Evolutionary conservation across 2,888 invertebrate species (phyloP), one percentile per base, ranked within the genome.

Genomic region (Deilephila elpenor): DNA sequence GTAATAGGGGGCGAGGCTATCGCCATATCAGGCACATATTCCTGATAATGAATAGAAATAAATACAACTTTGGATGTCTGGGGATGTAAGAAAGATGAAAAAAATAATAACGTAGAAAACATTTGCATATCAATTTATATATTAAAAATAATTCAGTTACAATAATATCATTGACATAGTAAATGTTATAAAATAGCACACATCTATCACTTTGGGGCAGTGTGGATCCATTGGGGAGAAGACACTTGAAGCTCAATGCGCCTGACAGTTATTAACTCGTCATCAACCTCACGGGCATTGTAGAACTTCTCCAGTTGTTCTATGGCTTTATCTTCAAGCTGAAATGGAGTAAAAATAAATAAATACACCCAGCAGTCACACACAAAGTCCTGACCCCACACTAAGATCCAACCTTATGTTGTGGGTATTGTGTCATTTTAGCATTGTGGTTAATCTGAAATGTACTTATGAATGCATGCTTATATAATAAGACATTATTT

Each of bases 311-410:
- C 94, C 75, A 98, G 89, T 79, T 98, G 97, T 76, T 97, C 96
- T 79, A 98, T 97, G 0, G 98, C 98, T 86, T 96, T 96, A 87
- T 98, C 98, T 93, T 98, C 98, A 79, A 98, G 94, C 97, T 97
- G 91, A 59, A 93, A 90, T 77, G 71, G 73, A 82, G 80, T 74
- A 51, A 34, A 34, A 70, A 56, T 11, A 44, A 19, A 67, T 67
- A 67, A 71, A 51, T 60, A 37, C 34, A 59, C 6, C 17, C n/a
- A 5, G 32, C 32, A 32, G 25, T 25, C 25, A 25, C 25, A 25
- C 25, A 25, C 25, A 25, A 1, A 25, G 25, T 0, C 25, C 0
- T 0, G 25, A 25, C 25, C 25, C 25, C 25, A 25, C 25, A 25
- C 25, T 25, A 25, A 25, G 25, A 25, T 25, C 25, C 0, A 25